Evolutionary conservation across 1,140 invertebrate species (phyloP).

Genomic region (Ceratosolen fusciceps): DNA sequence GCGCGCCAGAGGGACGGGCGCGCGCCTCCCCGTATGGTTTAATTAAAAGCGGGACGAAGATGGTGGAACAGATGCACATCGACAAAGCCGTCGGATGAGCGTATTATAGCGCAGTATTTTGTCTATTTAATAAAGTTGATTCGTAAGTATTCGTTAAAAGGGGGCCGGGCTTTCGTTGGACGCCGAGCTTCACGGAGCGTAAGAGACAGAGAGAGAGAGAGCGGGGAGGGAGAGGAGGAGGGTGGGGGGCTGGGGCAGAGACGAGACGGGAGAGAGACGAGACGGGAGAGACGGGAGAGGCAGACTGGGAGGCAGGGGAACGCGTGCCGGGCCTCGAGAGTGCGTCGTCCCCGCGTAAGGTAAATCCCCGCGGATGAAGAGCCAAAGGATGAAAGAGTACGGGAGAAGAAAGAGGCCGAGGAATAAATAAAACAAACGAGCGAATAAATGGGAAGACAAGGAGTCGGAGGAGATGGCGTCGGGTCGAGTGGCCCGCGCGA

Average conservation of each 20-base stretch:
- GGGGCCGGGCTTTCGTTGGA: not conserved
- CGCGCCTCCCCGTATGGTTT: not conserved
- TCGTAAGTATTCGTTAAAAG: slow-evolving; percentile 67
- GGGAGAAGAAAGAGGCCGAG: not conserved
- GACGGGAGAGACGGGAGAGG: no score
- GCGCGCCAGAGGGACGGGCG: no score
- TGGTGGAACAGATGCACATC: slow-evolving; percentile 32
- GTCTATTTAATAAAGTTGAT: slow-evolving; percentile 71
- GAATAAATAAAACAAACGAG: slow-evolving; percentile 68
- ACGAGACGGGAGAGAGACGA: no score
- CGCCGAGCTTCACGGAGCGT: no score
- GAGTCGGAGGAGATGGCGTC: slow-evolving; percentile 53
- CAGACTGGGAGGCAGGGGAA: not conserved
- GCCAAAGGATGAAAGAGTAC: not conserved
- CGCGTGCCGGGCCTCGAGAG: slow-evolving; percentile 47
- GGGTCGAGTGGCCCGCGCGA: slow-evolving; percentile 64
- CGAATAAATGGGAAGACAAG: slow-evolving; percentile 69
- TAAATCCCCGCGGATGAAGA: slow-evolving; percentile 60
- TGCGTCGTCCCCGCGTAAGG: slow-evolving; percentile 63
- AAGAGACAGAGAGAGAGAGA: no score
- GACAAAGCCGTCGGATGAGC: slow-evolving; percentile 48
- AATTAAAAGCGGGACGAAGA: not conserved
- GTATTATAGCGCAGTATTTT: slow-evolving; percentile 50
- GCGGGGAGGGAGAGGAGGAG: no score
- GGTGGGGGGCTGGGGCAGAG: no score